Evolutionary conservation across 2,113 vertebrate species (phyloP).

Genomic region (Theristicus caerulescens): DNA sequence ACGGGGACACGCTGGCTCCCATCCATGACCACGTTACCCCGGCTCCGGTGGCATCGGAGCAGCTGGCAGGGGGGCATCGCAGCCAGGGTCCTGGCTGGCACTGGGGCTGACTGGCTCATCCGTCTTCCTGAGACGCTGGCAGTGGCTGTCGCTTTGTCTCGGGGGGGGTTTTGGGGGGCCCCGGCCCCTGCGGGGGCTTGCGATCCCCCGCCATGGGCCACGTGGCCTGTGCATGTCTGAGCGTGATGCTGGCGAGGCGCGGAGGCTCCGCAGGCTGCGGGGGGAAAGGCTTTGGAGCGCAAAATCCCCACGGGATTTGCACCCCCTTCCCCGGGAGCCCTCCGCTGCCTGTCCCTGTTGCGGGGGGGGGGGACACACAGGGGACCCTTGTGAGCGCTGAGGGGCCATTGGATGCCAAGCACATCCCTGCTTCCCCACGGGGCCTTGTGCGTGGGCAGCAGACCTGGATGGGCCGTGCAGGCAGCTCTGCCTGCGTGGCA

Average conservation of each 20-base stretch:
- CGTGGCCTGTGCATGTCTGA: neutral
- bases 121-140: rapidly evolving
- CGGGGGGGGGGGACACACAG: no score
- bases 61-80: neutral
- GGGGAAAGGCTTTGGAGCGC: neutral
- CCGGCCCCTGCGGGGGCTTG: neutral
- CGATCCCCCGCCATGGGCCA: neutral
- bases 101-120: rapidly evolving
- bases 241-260: neutral
- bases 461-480: no score
- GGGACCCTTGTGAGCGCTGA: neutral
- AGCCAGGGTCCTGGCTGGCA: neutral
- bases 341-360: rapidly evolving
- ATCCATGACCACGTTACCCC: rapidly evolving
- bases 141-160: rapidly evolving
- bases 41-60: neutral
- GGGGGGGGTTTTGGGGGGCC: neutral
- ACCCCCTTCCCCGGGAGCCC: neutral
- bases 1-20: neutral
- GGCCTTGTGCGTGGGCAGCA: rapidly evolving
- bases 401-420: neutral
- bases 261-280: neutral
- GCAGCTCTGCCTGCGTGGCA: neutral
- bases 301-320: neutral
- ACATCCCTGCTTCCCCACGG: rapidly evolving